These are phyloP conservation scores for Sterrhoptilus dennistouni DNA, from an alignment of 2,113 vertebrate genomes.

Conservation along the genomic window DNA sequence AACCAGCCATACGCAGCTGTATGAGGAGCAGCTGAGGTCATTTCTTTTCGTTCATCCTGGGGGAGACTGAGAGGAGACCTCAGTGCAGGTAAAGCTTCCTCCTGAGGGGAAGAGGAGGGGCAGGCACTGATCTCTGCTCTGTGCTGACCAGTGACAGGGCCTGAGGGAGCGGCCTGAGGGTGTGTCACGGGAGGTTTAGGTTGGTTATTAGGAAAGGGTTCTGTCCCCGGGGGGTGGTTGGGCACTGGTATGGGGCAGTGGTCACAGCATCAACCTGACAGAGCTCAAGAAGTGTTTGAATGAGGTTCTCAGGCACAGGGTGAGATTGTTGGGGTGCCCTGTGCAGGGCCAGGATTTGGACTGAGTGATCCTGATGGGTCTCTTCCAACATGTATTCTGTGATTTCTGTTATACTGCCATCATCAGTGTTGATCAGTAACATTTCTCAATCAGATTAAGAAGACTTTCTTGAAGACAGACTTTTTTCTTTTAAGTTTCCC, in stretches of 20 bases:
- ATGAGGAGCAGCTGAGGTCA: background rate
- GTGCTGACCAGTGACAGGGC: background rate
- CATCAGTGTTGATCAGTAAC: background rate
- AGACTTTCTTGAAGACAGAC: background rate
- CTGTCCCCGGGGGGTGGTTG: rapidly evolving
- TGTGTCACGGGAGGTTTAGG: background rate
- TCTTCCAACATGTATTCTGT: background rate
- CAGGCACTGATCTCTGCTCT: background rate
- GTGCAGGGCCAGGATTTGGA: too few relatives aligned
- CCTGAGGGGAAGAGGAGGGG: background rate
- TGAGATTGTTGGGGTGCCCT: background rate
- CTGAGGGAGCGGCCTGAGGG: rapidly evolving
- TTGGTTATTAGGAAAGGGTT: too few relatives aligned
- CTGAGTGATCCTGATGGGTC: background rate
- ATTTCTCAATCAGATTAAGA: background rate
- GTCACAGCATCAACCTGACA: background rate
- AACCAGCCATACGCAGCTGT: rapidly evolving
- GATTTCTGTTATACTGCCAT: background rate
- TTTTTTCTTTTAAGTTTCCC: background rate
- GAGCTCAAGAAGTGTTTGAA: background rate
- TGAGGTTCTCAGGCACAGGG: rapidly evolving
- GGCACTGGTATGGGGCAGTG: background rate
- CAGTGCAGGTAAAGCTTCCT: background rate
- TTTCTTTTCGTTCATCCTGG: background rate
- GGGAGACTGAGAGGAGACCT: background rate